Base-by-base conservation (phyloP, 2,888 invertebrate species). In the Anodontia alba region DNA sequence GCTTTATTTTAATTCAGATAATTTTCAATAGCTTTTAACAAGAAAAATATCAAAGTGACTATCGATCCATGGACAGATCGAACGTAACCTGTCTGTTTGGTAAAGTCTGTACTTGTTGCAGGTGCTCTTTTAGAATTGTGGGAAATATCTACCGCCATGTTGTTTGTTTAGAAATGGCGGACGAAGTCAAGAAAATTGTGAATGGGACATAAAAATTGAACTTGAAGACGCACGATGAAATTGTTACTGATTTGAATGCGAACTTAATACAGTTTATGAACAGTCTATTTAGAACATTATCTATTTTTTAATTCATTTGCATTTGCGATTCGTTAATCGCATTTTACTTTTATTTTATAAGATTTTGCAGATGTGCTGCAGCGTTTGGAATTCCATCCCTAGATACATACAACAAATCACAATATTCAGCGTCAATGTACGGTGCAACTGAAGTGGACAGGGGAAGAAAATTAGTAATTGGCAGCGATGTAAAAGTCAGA, bases 91-190 rank as follows among this genome's bases (percentile, higher is more conserved):
- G n/a, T n/a, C n/a, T n/a, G n/a, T n/a, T n/a, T n/a, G n/a, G n/a
- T n/a, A n/a, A n/a, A n/a, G n/a, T n/a, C n/a, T n/a, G n/a, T n/a
- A n/a, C n/a, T n/a, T n/a, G n/a, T n/a, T n/a, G n/a, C n/a, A n/a
- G n/a, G n/a, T n/a, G n/a, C n/a, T 12, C 7, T 12, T 38, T 38
- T 70, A 10, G 70, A 43, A 70, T 70, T 70, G 29, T 70, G 70
- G 70, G 70, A 70, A 62, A 62, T 62, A 33, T 33, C 62, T 73
- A 72, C 79, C 82, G 85, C 85, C 85, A 86, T 86, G 66, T 76
- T 81, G 85, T 86, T 86, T 86, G 85, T 86, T 86, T 86, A 86
- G 83, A 86, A 83, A 86, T 86, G 85, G 85, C 85, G 81, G 85
- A 57, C 80, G 69, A 80, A 66, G 74, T 75, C 71, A 75, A 33